These are phyloP conservation scores for Catalaphyllia jardinei DNA, from an alignment of 64 coral and sea anemone species.

Conservation along the genomic window DNA sequence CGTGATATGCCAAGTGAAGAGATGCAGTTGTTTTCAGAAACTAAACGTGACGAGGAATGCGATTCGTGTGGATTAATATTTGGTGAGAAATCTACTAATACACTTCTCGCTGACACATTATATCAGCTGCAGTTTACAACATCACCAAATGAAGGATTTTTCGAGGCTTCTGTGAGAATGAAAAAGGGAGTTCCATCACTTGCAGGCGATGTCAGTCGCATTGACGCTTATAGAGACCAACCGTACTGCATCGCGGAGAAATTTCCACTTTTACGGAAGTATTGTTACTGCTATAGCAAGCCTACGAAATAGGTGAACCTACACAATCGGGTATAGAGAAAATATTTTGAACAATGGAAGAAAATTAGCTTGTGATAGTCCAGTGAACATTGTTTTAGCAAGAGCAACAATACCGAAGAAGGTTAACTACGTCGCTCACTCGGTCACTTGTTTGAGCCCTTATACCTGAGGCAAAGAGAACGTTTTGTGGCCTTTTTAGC, in stretches of 20 bases:
- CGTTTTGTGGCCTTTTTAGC: no score
- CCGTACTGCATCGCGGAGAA: constrained; percentile 18
- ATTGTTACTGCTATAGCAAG: constrained; percentile 13
- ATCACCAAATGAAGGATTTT: constrained; percentile 15
- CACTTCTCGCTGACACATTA: not conserved
- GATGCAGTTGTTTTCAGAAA: constrained; percentile 18
- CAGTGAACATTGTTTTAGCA: no score
- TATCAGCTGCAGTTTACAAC: constrained; percentile 44
- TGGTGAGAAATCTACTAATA: constrained; percentile 17
- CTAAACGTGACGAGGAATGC: not conserved
- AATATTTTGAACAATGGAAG: no score
- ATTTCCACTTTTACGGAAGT: constrained; percentile 24
- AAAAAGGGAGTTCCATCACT: constrained; percentile 5
- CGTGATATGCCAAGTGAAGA: constrained; percentile 25
- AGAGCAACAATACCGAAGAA: no score
- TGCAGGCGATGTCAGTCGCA: constrained; percentile 25
- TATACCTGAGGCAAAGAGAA: no score
- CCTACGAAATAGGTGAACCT: not conserved
- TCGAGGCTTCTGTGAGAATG: constrained; percentile 6
- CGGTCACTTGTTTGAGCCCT: no score
- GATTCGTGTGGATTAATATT: constrained; percentile 1
- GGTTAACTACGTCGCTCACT: no score
- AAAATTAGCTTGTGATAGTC: no score
- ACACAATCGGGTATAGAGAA: no score
- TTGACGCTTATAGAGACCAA: constrained; percentile 32